Base-by-base conservation (phyloP, 2,888 invertebrate species). In the Nesidiocoris tenuis region DNA sequence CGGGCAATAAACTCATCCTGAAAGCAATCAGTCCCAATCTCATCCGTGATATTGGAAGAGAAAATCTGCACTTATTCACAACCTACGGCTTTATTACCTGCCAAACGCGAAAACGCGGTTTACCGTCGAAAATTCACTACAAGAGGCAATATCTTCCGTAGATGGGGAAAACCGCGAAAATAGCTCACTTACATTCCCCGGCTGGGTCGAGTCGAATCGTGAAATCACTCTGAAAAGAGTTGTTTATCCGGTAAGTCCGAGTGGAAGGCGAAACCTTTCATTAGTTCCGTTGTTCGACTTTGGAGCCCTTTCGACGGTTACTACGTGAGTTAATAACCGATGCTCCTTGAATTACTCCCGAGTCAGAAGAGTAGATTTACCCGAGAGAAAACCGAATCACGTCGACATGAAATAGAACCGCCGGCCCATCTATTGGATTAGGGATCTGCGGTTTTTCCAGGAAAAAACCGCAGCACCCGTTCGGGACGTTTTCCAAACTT, bases 231-330 rank as follows among this genome's bases (percentile, higher is more conserved):
- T 12, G 39, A 39, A 70, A 70, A 59, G 70, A 70, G 70, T 70
- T 70, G 70, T 70, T 70, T 70, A 70, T 70, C 59, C 70, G 59
- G 70, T 70, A 59, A 57, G 59, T 22, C 67, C 55, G 55, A 56
- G 39, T n/a, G 12, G 39, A 39, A 39, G 67, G 55, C 55, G 21
- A 67, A 25, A 21, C 70, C 70, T 70, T 70, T 70, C 70, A 70
- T 70, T 70, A 70, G 70, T 70, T 70, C 70, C 57, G 70, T 70
- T 70, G 70, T 70, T 70, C 70, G 70, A 70, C 70, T 59, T 70
- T 39, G 70, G 59, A 59, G 70, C 59, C 24, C 57, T 70, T 70
- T 67, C 59, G 57, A 59, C 59, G 70, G 70, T 59, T 57, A 22
- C 70, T 70, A 70, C 70, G 70, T 70, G 70, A 70, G 70, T 59